phyloP scores from a whole-genome alignment of 2,797 vertebrate genomes.

The Tamandua tetradactyla region DNA sequence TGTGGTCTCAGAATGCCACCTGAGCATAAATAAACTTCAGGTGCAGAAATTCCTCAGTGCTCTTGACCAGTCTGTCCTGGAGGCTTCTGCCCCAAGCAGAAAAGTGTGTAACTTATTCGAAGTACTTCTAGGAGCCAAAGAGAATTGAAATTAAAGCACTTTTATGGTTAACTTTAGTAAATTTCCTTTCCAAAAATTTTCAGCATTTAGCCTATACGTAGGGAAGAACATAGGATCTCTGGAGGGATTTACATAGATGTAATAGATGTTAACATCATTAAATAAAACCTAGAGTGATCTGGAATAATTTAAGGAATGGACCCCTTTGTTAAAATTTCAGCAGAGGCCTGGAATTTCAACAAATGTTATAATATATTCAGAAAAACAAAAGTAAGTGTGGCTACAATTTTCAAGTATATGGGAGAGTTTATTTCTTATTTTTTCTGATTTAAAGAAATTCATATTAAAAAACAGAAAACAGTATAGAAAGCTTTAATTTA shows the following conservation, averaged over 20 bases:
- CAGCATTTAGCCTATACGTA: not conserved
- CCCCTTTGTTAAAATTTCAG: not conserved
- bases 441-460: not conserved
- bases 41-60: not conserved
- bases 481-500: conserved; percentile 19
- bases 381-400: conserved; percentile 34
- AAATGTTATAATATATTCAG: conserved; percentile 21
- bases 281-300: not conserved
- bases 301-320: not conserved
- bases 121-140: not conserved
- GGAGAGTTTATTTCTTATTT: not conserved
- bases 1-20: not conserved
- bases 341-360: conserved; percentile 28
- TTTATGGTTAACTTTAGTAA: not conserved
- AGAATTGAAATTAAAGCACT: not conserved
- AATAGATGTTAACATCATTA: not conserved
- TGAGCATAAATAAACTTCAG: not conserved
- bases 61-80: not conserved
- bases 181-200: conserved; percentile 45
- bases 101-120: conserved; percentile 24
- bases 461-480: not conserved
- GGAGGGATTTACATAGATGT: not conserved
- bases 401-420: not conserved
- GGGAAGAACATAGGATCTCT: not conserved
- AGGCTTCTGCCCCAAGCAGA: not conserved